Conservation (phyloP, 2,888 invertebrate genomes). For the Drosophila paramelanica region DNA sequence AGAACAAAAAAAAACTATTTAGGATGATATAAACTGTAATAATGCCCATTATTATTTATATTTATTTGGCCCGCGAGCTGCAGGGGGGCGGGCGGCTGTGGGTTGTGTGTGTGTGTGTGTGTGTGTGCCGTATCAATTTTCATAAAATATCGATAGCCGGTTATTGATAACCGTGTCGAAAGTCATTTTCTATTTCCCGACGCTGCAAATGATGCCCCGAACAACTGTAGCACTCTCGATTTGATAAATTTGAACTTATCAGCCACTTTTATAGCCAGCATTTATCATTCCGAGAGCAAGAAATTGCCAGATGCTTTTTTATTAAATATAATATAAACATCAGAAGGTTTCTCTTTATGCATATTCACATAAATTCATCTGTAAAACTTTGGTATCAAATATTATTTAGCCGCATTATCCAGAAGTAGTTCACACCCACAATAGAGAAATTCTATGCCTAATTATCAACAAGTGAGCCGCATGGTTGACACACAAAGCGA, state of each 20-base stretch:
- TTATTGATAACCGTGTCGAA: constrained; percentile 79
- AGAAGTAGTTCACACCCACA: background rate
- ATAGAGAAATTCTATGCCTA: constrained; percentile 33
- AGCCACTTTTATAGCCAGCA: constrained; percentile 50
- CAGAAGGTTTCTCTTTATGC: no score
- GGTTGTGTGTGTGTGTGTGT: background rate
- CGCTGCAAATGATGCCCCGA: constrained; percentile 29
- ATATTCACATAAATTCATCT: no score
- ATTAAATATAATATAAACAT: background rate
- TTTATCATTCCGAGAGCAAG: constrained; percentile 51
- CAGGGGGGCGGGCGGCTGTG: constrained; percentile 10
- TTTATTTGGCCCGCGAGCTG: constrained; percentile 55
- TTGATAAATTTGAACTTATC: constrained; percentile 70
- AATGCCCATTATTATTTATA: constrained; percentile 79
- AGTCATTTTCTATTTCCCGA: constrained; percentile 70
- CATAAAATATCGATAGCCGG: constrained; percentile 79
- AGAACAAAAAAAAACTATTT: constrained; percentile 66
- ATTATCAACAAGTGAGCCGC: constrained; percentile 49
- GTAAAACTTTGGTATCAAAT: no score
- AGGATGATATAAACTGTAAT: constrained; percentile 73
- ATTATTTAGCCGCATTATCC: background rate
- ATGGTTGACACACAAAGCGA: constrained; percentile 64
- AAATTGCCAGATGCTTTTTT: constrained; percentile 5
- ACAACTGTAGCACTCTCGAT: constrained; percentile 9
- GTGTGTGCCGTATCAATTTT: constrained; percentile 70